Evolutionary conservation across 2,113 vertebrate species (phyloP), one percentile per base, ranked within the genome.

Genomic region (Embiotoca jacksoni): DNA sequence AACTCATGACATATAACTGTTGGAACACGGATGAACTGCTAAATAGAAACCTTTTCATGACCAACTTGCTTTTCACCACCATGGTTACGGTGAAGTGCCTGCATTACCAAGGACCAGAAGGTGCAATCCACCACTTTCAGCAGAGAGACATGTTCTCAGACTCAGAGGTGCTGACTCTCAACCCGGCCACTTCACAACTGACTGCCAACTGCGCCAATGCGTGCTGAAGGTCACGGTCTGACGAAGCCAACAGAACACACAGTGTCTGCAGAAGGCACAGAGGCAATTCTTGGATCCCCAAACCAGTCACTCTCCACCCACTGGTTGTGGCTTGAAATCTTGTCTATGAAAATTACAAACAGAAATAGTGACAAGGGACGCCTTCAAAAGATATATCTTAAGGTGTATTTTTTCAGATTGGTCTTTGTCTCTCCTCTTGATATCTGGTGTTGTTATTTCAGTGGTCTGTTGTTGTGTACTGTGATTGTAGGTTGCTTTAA

Each of bases 191-290:
- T 8, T 78, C 37, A 64, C 33, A 61, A 39, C 56, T 57, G 39
- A 54, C 55, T 71, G n/a, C 47, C 55, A 78, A 56, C 58, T 11
- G 0, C 2, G 44, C 33, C 44, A 71, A 67, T 58, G 10, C 41
- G 52, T 44, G 39, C 5, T 46, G 15, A 44, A 47, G 39, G 62
- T 60, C 10, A 39, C 6, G 10, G 15, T 56, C 35, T 56, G 41
- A 64, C 61, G 31, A 75, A 57, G 66, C 16, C 36, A 37, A 50
- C 44, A 72, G 47, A 75, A 58, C 35, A 62, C 32, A 63, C 41
- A 15, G 14, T 5, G 5, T 62, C 15, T 15, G 35, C n/a, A 39
- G 52, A 56, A n/a, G 46, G 6, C 30, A 63, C 3, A 41, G 4
- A 73, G 23, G 3, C 23, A 11, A 57, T 33, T 14, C 13, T 44